Percentiles rank a stretch among this genome's conserved stretches.
phyloP scores from a whole-genome alignment of 1,140 invertebrate genomes.

The Ceratitis capitata region DNA sequence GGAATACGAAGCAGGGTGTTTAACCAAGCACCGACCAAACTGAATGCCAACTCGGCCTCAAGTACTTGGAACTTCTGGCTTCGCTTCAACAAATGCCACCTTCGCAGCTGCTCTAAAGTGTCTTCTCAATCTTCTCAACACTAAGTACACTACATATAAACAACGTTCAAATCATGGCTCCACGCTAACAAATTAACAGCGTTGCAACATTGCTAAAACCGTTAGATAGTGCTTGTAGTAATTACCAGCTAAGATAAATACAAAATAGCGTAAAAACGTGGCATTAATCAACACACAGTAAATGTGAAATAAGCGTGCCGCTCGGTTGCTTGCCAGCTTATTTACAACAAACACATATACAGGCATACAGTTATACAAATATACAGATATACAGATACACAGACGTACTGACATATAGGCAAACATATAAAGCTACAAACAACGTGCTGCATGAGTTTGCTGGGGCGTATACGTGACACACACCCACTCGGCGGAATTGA shows the following conservation, averaged over 20 bases:
- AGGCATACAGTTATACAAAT: not conserved
- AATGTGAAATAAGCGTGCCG: conserved; percentile 1
- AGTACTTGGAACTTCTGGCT: too few relatives aligned
- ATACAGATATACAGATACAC: too few relatives aligned
- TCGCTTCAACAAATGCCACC: too few relatives aligned
- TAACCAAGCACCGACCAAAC: too few relatives aligned
- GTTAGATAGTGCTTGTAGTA: not conserved
- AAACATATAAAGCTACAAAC: too few relatives aligned
- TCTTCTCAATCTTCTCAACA: too few relatives aligned
- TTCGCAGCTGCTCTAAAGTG: too few relatives aligned
- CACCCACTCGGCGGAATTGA: not conserved
- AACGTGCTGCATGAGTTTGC: not conserved
- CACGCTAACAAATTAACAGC: not conserved
- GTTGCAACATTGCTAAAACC: not conserved
- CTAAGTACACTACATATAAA: not conserved
- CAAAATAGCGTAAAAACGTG: conserved; percentile 33
- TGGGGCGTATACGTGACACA: conserved; percentile 17
- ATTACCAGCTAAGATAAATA: conserved; percentile 37
- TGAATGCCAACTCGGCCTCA: too few relatives aligned
- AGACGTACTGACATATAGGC: too few relatives aligned
- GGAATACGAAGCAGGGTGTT: too few relatives aligned
- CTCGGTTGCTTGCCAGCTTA: not conserved
- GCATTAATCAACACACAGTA: conserved; percentile 32
- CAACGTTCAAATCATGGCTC: not conserved
- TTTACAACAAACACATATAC: not conserved